phyloP scores from a whole-genome alignment of 2,113 vertebrate species.

The Fregetta grallaria region DNA sequence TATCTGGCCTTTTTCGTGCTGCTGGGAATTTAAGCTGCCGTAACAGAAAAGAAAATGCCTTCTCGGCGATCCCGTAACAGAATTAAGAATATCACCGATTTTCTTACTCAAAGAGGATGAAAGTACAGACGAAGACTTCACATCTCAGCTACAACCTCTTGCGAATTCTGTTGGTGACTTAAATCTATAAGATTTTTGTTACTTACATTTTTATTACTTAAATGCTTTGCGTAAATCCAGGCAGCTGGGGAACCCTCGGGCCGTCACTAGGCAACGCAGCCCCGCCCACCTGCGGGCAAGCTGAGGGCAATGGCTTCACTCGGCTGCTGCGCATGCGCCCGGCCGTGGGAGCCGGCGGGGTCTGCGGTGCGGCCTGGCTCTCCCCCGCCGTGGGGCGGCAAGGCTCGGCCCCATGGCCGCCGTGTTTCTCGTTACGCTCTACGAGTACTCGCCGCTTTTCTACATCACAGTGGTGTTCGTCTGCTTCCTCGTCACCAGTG shows the following conservation, averaged over 20 bases:
- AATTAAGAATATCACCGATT: neutral
- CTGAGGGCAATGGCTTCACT: neutral
- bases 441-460: constrained; percentile 91
- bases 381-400: constrained; percentile 42
- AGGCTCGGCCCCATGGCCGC: constrained; percentile 76
- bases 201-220: too few species aligned
- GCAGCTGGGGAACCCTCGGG: neutral
- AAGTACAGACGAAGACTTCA: neutral
- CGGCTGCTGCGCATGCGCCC: neutral
- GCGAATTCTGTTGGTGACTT: neutral
- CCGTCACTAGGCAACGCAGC: neutral
- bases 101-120: neutral
- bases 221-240: rapidly evolving
- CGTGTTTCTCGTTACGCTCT: constrained; percentile 85
- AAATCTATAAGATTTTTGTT: too few species aligned
- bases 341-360: neutral
- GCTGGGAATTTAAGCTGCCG: neutral
- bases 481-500: constrained; percentile 91
- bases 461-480: constrained; percentile 87
- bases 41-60: neutral
- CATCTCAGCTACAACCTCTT: rapidly evolving
- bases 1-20: rapidly evolving
- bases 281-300: neutral
- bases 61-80: rapidly evolving
- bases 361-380: neutral